Percentiles rank a stretch among this genome's conserved stretches.
Conservation (phyloP, 2,113 vertebrate genomes). For the Gadus macrocephalus region DNA sequence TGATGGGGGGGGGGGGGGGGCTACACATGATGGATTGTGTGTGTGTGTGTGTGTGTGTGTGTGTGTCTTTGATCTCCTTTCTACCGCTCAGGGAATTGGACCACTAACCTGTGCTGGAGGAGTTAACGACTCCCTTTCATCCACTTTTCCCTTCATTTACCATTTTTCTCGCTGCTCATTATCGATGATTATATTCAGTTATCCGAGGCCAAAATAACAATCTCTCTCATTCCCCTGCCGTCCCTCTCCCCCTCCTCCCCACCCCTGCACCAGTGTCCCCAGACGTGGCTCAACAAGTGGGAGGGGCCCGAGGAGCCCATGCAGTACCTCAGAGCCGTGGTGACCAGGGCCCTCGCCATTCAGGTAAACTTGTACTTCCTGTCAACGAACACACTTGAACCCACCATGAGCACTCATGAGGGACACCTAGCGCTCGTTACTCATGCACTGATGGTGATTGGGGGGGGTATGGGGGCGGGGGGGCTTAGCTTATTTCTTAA, state of each 20-base stretch:
- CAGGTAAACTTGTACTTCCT: conserved; percentile 73
- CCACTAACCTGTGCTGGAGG: no score
- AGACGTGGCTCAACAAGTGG: conserved; percentile 92
- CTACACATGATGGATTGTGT: background rate
- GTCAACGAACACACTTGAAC: background rate
- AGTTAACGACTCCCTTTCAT: no score
- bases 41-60: conserved; percentile 6
- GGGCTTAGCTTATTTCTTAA: background rate
- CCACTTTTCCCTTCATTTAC: no score
- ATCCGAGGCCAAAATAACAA: no score
- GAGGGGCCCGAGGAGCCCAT: conserved; percentile 96
- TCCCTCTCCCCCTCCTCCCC: background rate
- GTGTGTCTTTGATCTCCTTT: conserved; percentile 7
- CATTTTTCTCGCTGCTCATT: no score
- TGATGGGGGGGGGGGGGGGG: background rate
- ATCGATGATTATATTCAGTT: no score
- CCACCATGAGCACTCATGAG: no score
- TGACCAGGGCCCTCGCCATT: conserved; percentile 83
- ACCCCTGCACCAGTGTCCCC: conserved; percentile 78
- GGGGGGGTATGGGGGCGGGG: no score
- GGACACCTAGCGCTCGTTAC: no score
- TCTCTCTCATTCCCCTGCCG: background rate
- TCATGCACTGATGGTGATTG: no score
- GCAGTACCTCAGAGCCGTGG: conserved; percentile 88
- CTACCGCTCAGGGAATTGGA: no score